Percentiles rank a stretch among this genome's conserved stretches.
Conservation (phyloP, 1,140 invertebrate genomes). For the Antheraea pernyi region DNA sequence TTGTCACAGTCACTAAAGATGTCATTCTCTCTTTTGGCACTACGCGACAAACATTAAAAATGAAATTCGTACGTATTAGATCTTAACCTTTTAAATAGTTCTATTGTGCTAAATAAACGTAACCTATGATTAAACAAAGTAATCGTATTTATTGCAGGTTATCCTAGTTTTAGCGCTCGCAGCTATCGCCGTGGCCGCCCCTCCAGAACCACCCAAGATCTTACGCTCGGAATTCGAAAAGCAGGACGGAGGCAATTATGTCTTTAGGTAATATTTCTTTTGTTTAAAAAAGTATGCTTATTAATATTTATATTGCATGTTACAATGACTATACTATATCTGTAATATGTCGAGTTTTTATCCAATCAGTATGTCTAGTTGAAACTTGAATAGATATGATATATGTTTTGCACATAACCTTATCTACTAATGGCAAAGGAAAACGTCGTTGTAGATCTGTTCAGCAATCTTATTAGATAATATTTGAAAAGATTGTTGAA, state of each 20-base stretch:
- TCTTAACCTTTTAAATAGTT: background rate
- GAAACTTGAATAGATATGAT: too few species aligned
- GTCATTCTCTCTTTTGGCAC: constrained; percentile 65
- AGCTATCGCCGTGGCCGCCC: constrained; percentile 47
- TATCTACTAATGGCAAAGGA: too few species aligned
- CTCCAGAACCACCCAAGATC: constrained; percentile 45
- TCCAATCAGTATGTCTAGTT: too few species aligned
- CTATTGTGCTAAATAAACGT: background rate
- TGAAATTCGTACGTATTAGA: constrained; percentile 63
- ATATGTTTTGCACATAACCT: too few species aligned
- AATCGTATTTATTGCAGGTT: constrained; percentile 40
- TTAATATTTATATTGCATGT: too few species aligned
- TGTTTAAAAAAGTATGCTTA: too few species aligned
- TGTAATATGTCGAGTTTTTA: too few species aligned
- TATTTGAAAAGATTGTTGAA: too few species aligned
- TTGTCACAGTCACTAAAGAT: constrained; percentile 39
- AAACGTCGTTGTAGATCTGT: too few species aligned
- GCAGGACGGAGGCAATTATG: constrained; percentile 56
- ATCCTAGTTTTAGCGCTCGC: constrained; percentile 62
- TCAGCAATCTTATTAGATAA: too few species aligned
- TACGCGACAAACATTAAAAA: constrained; percentile 48
- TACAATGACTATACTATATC: too few species aligned
- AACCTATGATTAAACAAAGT: too few species aligned
- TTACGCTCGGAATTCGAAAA: constrained; percentile 58
- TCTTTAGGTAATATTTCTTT: constrained; percentile 39